These are phyloP conservation scores for Achatina immaculata DNA, from an alignment of 1,140 invertebrate species.

Conservation along the genomic window DNA sequence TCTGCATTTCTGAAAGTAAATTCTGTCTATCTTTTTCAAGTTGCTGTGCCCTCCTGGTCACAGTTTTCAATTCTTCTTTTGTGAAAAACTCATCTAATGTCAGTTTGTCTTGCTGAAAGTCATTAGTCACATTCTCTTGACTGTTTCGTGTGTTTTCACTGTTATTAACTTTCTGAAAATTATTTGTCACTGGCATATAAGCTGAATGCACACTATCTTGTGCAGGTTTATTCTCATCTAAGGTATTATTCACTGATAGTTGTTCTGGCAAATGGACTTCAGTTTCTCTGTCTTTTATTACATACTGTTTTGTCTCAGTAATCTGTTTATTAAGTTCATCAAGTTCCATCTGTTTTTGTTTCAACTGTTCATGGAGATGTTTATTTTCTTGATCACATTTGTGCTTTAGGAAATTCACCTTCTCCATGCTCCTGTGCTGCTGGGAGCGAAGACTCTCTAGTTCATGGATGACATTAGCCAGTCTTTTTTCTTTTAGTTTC, in stretches of 20 bases:
- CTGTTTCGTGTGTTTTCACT: background rate
- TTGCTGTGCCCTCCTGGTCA: constrained; percentile 33
- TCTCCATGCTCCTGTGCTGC: constrained; percentile 10
- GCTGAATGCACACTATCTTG: background rate
- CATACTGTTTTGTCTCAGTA: constrained; percentile 33
- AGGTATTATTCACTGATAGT: background rate
- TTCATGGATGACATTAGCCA: constrained; percentile 33
- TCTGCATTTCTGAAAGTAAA: constrained; percentile 43
- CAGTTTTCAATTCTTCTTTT: constrained; percentile 33
- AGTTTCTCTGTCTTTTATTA: constrained; percentile 15
- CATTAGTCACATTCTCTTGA: background rate
- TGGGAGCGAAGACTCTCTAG: constrained; percentile 1
- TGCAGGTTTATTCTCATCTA: background rate
- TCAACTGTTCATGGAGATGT: constrained; percentile 25
- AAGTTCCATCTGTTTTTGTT: constrained; percentile 42
- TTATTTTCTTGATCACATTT: background rate
- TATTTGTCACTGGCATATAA: too few species aligned
- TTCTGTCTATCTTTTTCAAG: constrained; percentile 41
- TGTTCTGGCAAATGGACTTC: background rate
- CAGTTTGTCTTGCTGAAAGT: background rate
- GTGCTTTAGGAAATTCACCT: background rate
- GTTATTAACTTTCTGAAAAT: too few species aligned
- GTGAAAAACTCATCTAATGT: background rate
- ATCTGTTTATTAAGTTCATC: constrained; percentile 49
- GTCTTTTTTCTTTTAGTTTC: constrained; percentile 43